These are phyloP conservation scores for Neuroscelio doddi DNA, from an alignment of 2,888 invertebrate genomes.

Conservation along the genomic window DNA sequence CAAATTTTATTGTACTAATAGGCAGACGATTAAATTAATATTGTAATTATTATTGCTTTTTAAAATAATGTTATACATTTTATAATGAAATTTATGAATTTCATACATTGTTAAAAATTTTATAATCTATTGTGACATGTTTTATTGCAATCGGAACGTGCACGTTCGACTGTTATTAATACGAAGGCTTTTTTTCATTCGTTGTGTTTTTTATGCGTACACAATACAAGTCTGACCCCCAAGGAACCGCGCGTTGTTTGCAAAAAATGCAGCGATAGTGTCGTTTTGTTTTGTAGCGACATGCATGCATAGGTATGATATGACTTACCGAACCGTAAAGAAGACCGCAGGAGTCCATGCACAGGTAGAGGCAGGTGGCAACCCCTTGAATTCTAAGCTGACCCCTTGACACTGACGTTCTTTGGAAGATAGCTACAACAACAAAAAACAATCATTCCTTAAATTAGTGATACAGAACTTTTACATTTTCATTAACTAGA, in stretches of 20 bases:
- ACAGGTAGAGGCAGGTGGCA: constrained; percentile 89
- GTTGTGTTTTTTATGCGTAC: background rate
- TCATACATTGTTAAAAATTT: too few relatives aligned
- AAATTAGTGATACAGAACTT: background rate
- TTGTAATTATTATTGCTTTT: too few relatives aligned
- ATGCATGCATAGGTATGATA: constrained; percentile 53
- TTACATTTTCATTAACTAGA: too few relatives aligned
- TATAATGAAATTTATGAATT: too few relatives aligned
- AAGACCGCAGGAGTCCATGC: constrained; percentile 91
- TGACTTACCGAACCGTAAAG: constrained; percentile 90
- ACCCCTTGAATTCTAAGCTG: constrained; percentile 91
- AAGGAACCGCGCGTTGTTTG: background rate
- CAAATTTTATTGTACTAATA: too few relatives aligned
- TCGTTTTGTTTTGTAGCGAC: constrained; percentile 7
- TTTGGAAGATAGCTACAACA: constrained; percentile 81
- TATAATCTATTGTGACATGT: too few relatives aligned
- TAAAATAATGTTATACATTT: too few relatives aligned
- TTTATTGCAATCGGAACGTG: too few relatives aligned
- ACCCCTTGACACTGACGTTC: constrained; percentile 82
- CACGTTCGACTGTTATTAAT: too few relatives aligned
- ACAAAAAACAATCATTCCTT: constrained; percentile 4
- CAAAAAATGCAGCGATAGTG: background rate
- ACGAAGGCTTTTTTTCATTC: background rate
- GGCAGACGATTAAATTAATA: too few relatives aligned
- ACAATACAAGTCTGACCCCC: constrained; percentile 1